Evolutionary conservation across 2,113 vertebrate genomes (phyloP), one percentile per base, ranked within the genome.

Genomic region (Balaeniceps rex): DNA sequence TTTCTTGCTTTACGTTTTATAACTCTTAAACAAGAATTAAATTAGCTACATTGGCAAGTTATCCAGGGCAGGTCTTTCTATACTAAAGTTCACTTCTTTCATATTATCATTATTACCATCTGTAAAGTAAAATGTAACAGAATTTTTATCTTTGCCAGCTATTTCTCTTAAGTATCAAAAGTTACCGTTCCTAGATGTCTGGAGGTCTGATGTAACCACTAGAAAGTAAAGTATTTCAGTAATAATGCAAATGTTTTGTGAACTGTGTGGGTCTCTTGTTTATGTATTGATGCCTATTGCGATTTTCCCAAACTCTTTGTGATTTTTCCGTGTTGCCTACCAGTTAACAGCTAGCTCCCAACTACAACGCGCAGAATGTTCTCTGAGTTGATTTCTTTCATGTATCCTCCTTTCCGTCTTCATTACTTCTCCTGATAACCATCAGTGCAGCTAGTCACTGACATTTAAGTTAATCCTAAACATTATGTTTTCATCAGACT

Each of bases 381-480:
- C 68, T 47, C 40, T 1, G 23, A 40, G 44, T 28, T 70, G 77
- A 40, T 79, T 94, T 83, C 40, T 55, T 81, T 26, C 64, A 24
- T 28, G 16, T 54, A 21, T n/a, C 68, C 71, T 88, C 72, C 24
- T 10, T 82, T 90, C 72, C 81, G 47, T 82, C 91, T 92, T 79
- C 78, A 87, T 85, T 83, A 76, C 57, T 65, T 15, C 42, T 44
- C 52, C 80, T 49, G 57, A 79, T 55, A 88, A 65, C 46, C 54
- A 83, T 11, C 78, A 83, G 51, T 33, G 40, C 44, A 72, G 65
- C 34, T 60, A 76, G n/a, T 12, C 65, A 58, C 58, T 69, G 81
- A 81, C 91, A 95, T 93, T 91, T 82, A 69, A 94, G 29, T 57
- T 72, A 85, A 87, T 85, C 75, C 77, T 64, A 90, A 94, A 68